These are phyloP conservation scores for Karalla daura DNA, from an alignment of 2,797 vertebrate species.

Conservation along the genomic window DNA sequence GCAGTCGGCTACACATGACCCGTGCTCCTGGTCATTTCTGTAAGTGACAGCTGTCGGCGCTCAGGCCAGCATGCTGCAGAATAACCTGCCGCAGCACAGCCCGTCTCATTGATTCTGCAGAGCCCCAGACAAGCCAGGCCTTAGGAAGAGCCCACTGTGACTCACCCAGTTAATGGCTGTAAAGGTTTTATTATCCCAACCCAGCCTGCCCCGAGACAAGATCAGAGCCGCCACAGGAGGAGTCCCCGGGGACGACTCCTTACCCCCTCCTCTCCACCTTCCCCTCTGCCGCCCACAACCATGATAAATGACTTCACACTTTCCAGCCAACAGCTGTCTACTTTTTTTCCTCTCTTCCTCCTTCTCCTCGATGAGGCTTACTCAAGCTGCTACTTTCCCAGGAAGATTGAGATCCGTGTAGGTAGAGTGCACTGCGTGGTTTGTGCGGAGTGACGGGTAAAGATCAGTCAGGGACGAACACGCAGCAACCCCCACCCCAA, in stretches of 20 bases:
- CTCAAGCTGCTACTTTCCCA: constrained; percentile 16
- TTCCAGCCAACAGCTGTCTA: constrained; percentile 61
- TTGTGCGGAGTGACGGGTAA: constrained; percentile 48
- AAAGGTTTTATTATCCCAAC: constrained; percentile 71
- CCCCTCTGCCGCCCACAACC: constrained; percentile 44
- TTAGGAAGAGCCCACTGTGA: constrained; percentile 56
- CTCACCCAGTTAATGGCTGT: constrained; percentile 64
- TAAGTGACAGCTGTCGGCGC: constrained; percentile 60
- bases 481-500: too few species aligned
- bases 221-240: constrained; percentile 68
- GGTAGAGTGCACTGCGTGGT: background rate
- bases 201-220: constrained; percentile 60
- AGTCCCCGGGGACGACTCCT: constrained; percentile 58
- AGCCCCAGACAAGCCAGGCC: constrained; percentile 35
- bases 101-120: constrained; percentile 21
- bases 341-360: constrained; percentile 2
- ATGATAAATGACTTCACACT: constrained; percentile 71
- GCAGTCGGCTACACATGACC: constrained; percentile 59
- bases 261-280: constrained; percentile 31
- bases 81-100: constrained; percentile 1
- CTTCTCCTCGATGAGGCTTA: constrained; percentile 20
- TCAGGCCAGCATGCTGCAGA: constrained; percentile 28
- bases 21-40: constrained; percentile 40
- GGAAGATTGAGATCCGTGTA: constrained; percentile 28
- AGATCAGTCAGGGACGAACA: constrained; percentile 26